phyloP scores from a whole-genome alignment of 2,797 vertebrate genomes.

The Odontamblyopus lacepedii region DNA sequence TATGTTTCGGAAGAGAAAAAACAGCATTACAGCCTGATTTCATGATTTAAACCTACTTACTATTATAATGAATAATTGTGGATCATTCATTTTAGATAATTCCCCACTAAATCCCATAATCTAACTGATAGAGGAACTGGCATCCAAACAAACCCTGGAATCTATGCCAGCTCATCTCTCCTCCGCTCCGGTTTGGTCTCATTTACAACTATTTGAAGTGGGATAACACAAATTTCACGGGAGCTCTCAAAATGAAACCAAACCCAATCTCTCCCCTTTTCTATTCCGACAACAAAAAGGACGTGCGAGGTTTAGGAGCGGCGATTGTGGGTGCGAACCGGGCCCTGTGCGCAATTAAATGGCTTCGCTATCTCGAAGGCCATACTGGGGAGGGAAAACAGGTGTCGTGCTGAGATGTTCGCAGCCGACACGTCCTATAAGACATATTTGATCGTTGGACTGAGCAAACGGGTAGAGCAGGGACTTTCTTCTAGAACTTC shows the following conservation, averaged over 20 bases:
- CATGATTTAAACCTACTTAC: no score
- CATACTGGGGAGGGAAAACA: conserved; percentile 22
- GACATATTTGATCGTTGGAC: conserved; percentile 21
- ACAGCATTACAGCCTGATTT: no score
- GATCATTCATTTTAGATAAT: no score
- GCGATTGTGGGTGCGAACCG: background rate
- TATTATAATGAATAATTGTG: no score
- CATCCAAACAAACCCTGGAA: conserved; percentile 16
- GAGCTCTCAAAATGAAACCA: conserved; percentile 30
- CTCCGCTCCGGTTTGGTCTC: conserved; percentile 18
- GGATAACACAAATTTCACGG: conserved; percentile 53
- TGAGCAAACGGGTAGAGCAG: background rate
- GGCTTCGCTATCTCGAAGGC: conserved; percentile 11
- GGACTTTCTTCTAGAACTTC: conserved; percentile 1
- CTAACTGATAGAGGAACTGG: background rate
- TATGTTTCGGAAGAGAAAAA: no score
- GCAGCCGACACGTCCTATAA: conserved; percentile 11
- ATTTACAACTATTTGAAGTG: conserved; percentile 49
- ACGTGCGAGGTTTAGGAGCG: background rate
- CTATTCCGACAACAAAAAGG: conserved; percentile 36
- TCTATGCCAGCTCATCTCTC: conserved; percentile 46
- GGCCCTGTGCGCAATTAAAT: conserved; percentile 24
- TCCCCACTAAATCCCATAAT: background rate
- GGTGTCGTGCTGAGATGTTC: background rate
- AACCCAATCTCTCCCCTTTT: background rate